Evolutionary conservation across 2,113 vertebrate genomes (phyloP).

Genomic region (Choloepus hoffmanni): DNA sequence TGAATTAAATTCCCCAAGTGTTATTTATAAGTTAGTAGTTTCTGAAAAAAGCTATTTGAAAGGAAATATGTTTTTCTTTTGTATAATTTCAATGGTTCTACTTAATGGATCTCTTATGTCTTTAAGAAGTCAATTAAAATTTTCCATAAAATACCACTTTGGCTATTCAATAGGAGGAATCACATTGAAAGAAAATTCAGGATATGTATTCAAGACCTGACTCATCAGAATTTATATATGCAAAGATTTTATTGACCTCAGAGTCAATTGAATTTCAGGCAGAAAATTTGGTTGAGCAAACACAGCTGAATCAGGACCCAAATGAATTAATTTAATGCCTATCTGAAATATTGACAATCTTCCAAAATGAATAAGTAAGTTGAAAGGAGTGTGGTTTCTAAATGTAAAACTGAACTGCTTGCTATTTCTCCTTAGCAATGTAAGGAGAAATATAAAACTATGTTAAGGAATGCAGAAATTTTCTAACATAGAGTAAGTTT

Average conservation of each 20-base stretch:
- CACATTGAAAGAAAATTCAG: conserved; percentile 41
- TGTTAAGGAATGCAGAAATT: background rate
- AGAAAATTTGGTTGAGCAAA: conserved; percentile 72
- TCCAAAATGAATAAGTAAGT: conserved; percentile 63
- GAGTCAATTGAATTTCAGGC: conserved; percentile 70
- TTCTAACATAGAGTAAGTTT: background rate
- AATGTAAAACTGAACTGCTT: conserved; percentile 32
- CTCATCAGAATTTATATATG: conserved; percentile 73
- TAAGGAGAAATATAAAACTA: conserved; percentile 16
- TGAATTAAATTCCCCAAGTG: background rate
- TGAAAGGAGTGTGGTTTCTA: conserved; percentile 39
- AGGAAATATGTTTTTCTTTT: background rate
- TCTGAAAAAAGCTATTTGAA: background rate
- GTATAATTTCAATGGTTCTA: conserved; percentile 53
- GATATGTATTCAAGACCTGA: conserved; percentile 64
- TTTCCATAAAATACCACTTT: conserved; percentile 17
- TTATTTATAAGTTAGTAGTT: background rate
- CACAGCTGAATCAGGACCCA: conserved; percentile 67
- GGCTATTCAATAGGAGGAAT: conserved; percentile 2
- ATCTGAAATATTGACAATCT: conserved; percentile 61
- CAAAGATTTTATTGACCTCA: conserved; percentile 78
- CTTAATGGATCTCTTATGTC: background rate
- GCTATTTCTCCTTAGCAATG: background rate
- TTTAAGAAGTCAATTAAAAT: conserved; percentile 36
- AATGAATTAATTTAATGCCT: conserved; percentile 74